Evolutionary conservation across 1,140 invertebrate genomes (phyloP).

Genomic region (Palaemon carinicauda): DNA sequence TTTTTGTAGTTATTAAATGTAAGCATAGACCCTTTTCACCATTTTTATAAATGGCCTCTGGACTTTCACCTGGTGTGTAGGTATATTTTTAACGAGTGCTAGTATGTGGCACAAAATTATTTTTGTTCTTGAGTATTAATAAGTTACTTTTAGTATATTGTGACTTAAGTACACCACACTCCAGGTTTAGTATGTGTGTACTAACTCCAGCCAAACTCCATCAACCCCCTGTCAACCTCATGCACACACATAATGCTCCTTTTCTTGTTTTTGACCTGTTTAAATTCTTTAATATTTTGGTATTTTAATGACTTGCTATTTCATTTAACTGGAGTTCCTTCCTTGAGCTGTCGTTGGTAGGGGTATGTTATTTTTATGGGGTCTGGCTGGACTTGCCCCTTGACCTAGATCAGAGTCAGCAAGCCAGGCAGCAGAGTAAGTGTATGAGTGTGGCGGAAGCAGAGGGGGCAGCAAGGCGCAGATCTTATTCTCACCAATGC

Average conservation of each 20-base stretch:
- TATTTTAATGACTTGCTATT: no score
- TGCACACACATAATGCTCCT: not conserved
- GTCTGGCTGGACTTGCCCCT: not conserved
- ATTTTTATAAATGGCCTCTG: not conserved
- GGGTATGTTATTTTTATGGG: not conserved
- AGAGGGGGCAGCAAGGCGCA: not conserved
- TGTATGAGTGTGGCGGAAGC: constrained; percentile 20
- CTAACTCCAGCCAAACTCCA: not conserved
- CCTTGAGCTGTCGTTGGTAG: not conserved
- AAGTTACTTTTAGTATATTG: not conserved
- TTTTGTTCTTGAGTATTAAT: not conserved
- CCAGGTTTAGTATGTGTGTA: constrained; percentile 54
- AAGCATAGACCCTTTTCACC: not conserved
- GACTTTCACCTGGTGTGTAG: not conserved
- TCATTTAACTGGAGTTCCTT: no score
- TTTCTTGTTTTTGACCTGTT: not conserved
- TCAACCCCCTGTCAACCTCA: not conserved
- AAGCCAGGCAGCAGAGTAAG: constrained; percentile 47
- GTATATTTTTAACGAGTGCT: not conserved
- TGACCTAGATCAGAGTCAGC: constrained; percentile 49
- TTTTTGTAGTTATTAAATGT: no score
- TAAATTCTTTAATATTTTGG: not conserved
- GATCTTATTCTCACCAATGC: not conserved
- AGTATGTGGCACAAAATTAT: no score
- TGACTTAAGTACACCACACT: constrained; percentile 18